Evolutionary conservation across 2,797 vertebrate genomes (phyloP), one percentile per base, ranked within the genome.

Genomic region (Eupleurogrammus muticus): DNA sequence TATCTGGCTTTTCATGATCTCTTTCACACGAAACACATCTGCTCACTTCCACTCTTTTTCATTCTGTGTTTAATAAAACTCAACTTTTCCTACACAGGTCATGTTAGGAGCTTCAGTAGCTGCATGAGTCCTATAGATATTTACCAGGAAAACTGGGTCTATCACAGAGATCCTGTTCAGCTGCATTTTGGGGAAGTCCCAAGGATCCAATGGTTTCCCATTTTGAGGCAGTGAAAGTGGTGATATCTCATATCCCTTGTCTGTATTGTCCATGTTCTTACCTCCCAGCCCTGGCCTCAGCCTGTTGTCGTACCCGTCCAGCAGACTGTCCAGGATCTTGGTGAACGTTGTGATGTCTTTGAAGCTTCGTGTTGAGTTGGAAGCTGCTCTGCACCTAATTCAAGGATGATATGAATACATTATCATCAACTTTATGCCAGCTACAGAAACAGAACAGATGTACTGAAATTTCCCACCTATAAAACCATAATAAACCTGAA

Each of bases 291-390:
- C 96, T 65, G 96, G 96, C 89, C 96, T 94, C 77, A 97, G 92
- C 77, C 96, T 92, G 93, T 96, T 97, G 93, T 97, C 96, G 89
- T 97, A 97, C 73, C 96, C 96, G 88, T 97, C 96, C 86, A 97
- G 89, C 66, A 97, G 94, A 80, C 95, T 94, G 91, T 97, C 96
- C 86, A 97, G 89, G 84, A 97, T 97, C 75, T 92, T 94, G 52
- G 96, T 97, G 84, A 97, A 97, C 89, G 96, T 96, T 81, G 96
- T 88, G 48, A 93, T 93, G 81, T 90, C 92, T 77, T 91, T 91
- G 54, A 80, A 74, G 64, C 77, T 87, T 24, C 85, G 78, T 46
- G 88, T 89, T 24, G 81, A 82, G 47, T 90, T 89, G 47, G 83
- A 87, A 21, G 85, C 85, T 60, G 82, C 83, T 67, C 75, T 75